These are phyloP conservation scores for Pammene aurita DNA, from an alignment of 2,888 invertebrate genomes.

Conservation along the genomic window DNA sequence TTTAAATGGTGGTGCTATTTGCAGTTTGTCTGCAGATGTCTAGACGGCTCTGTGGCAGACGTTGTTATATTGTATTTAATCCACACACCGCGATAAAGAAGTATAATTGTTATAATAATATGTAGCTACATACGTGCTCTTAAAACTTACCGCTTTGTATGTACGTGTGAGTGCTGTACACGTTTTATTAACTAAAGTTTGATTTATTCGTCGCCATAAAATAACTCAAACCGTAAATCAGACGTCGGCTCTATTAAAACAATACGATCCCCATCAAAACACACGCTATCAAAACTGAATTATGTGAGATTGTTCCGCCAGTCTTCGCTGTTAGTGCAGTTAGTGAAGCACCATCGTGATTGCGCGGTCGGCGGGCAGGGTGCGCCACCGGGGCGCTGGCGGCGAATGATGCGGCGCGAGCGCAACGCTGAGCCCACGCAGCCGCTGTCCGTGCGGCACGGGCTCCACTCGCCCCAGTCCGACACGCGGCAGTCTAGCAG, in stretches of 20 bases:
- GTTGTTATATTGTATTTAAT: not conserved
- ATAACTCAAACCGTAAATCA: not conserved
- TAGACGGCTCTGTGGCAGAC: not conserved
- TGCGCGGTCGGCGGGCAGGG: conserved; percentile 93
- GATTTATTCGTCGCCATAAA: too few relatives aligned
- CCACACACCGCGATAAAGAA: too few relatives aligned
- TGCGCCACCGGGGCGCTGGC: conserved; percentile 90
- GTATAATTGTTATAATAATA: too few relatives aligned
- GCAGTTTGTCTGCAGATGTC: not conserved
- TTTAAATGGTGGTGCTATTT: not conserved
- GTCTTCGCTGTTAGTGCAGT: conserved; percentile 69
- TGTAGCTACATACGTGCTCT: too few relatives aligned
- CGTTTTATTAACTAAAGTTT: not conserved
- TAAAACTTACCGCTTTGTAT: too few relatives aligned
- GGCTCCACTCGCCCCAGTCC: conserved; percentile 94
- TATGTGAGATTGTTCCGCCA: conserved; percentile 68
- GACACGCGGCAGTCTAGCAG: conserved; percentile 92
- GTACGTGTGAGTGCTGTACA: not conserved
- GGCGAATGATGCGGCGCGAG: conserved; percentile 89
- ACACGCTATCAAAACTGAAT: not conserved
- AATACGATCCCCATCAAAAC: not conserved
- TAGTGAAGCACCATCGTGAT: conserved; percentile 94
- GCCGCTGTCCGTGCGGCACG: conserved; percentile 94
- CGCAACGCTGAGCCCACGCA: conserved; percentile 95
- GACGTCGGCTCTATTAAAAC: not conserved